Conservation (phyloP, 2,797 vertebrate species). For the Propithecus perrieri region DNA sequence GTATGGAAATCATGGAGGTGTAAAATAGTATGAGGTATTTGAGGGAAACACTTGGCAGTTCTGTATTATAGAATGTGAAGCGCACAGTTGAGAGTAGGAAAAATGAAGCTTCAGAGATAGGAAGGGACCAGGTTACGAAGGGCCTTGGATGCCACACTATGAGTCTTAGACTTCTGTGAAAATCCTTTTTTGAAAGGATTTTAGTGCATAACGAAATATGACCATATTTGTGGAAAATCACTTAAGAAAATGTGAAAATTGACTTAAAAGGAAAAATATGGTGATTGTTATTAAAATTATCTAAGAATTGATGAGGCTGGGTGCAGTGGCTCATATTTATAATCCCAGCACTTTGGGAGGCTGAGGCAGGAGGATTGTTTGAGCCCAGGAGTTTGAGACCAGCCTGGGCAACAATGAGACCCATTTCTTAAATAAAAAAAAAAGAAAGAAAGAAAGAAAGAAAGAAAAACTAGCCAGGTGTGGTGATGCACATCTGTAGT, state of each 20-base stretch:
- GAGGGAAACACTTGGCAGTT: background rate
- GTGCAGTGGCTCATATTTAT: background rate
- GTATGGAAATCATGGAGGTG: background rate
- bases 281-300: background rate
- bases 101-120: background rate
- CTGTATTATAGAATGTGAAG: background rate
- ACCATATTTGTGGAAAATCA: background rate
- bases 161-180: background rate
- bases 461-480: background rate
- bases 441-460: background rate
- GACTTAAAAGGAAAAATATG: background rate
- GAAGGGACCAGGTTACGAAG: background rate
- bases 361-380: background rate
- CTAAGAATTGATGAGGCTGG: background rate
- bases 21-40: background rate
- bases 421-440: background rate
- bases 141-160: background rate
- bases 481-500: background rate
- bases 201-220: background rate
- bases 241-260: background rate
- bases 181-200: background rate
- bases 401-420: background rate
- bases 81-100: background rate
- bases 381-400: background rate
- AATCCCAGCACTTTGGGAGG: background rate